phyloP scores from a whole-genome alignment of 2,797 vertebrate species.

The Xenentodon cancila region DNA sequence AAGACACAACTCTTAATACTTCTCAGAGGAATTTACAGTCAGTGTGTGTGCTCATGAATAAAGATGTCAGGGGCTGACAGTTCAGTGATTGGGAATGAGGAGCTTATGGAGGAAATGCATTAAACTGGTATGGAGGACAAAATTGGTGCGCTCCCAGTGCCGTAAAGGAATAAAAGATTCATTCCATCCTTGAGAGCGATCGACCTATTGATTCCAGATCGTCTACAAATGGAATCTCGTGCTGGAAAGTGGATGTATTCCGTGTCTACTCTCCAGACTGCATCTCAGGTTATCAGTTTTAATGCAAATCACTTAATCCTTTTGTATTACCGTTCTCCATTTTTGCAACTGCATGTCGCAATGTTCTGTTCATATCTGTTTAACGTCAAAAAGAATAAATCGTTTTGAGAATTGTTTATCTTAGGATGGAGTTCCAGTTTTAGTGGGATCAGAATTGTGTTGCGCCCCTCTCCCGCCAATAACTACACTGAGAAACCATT shows the following conservation, averaged over 20 bases:
- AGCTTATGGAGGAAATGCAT: constrained; percentile 78
- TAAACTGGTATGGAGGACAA: constrained; percentile 62
- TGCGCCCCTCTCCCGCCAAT: constrained; percentile 17
- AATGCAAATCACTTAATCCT: constrained; percentile 67
- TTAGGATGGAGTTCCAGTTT: not conserved
- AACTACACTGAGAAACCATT: constrained; percentile 28
- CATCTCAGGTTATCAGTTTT: constrained; percentile 51
- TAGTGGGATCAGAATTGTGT: constrained; percentile 8
- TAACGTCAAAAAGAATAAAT: not conserved
- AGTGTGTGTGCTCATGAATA: constrained; percentile 78
- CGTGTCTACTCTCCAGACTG: constrained; percentile 31
- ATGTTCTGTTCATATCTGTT: not conserved
- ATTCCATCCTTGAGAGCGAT: constrained; percentile 60
- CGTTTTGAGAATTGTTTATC: not conserved
- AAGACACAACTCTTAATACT: constrained; percentile 76
- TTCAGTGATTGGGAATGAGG: constrained; percentile 72
- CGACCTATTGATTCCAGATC: constrained; percentile 61
- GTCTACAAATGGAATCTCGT: constrained; percentile 50
- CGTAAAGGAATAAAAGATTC: constrained; percentile 68
- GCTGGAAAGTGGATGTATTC: constrained; percentile 42
- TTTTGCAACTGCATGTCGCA: constrained; percentile 15
- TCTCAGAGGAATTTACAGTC: constrained; percentile 70
- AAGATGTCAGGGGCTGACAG: constrained; percentile 75
- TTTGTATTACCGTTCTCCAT: constrained; percentile 47
- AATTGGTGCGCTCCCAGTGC: constrained; percentile 47